Conservation (phyloP, 2,888 invertebrate genomes). For the Coremacera marginata region DNA sequence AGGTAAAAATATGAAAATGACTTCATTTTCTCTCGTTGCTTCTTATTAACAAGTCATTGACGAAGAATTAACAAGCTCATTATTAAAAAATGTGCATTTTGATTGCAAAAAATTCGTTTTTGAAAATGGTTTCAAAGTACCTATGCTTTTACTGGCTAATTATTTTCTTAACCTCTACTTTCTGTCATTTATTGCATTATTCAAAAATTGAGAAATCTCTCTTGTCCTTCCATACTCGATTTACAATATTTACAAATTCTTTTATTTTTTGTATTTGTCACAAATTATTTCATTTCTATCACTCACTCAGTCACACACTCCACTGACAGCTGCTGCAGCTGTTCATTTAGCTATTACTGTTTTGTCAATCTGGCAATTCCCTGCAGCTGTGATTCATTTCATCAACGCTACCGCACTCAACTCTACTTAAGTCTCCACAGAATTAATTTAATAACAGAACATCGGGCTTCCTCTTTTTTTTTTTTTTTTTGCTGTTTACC, state of each 20-base stretch:
- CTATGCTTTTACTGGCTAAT: no score
- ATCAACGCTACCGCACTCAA: background rate
- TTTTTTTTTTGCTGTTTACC: background rate
- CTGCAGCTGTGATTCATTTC: slow-evolving; percentile 18
- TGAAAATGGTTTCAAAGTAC: no score
- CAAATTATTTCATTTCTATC: background rate
- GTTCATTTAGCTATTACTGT: background rate
- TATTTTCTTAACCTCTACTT: background rate
- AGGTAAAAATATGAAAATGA: no score
- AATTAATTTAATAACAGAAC: background rate
- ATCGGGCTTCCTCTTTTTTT: no score
- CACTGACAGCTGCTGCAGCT: background rate
- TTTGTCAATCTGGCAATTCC: background rate
- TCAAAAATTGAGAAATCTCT: no score
- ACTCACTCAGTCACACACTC: background rate
- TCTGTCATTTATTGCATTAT: background rate
- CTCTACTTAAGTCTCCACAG: background rate
- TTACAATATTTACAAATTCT: background rate
- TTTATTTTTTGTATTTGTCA: background rate
- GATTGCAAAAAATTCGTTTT: no score
- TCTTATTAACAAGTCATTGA: no score
- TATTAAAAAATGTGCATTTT: no score
- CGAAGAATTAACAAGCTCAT: no score
- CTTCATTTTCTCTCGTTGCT: no score
- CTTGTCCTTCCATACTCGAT: background rate